Base-by-base conservation (phyloP, 2,113 vertebrate genomes). In the Gadus chalcogrammus region DNA sequence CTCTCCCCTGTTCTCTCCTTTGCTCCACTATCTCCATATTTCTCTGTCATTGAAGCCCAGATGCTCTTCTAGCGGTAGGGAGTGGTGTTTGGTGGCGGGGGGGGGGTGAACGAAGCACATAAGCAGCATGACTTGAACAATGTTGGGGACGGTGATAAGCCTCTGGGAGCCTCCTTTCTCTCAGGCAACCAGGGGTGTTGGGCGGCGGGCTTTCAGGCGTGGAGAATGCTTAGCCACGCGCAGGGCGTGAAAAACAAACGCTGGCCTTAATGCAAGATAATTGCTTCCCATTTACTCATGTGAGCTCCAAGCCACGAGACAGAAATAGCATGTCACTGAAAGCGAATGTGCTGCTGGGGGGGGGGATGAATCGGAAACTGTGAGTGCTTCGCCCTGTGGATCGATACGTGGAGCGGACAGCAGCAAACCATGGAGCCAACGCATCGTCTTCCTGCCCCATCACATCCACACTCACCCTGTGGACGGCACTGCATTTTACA, bases 221-320 rank as follows among this genome's bases (percentile, higher is more conserved):
- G 74, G 83, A 86, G 79, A 81, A 85, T 79, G 83, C 85, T 89
- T 84, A 72, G 84, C 81, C 85, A 75, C 82, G 84, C 78, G 73
- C 84, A 79, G 79, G 82, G 88, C 71, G 85, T 88, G 85, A 88
- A 91, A 92, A 91, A 84, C 74, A 84, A 90, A 90, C 88, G 86
- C 88, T 79, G 87, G 81, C 87, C 85, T 79, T 89, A 89, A 90
- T 88, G 89, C 89, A 88, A 85, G 90, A 85, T 92, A 91, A 92
- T 91, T 90, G 88, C 89, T 91, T 92, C 88, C 88, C 89, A 90
- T 91, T 90, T 88, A 84, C 85, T 86, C 82, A 74, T 84, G 86
- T 81, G 42, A 48, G 82, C 86, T 65, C 70, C 76, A 78, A 81
- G 84, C 74, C 75, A 61, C 68, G 74, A 68, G 90, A 90, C 88